A percentile compares a stretch with the other conserved stretches of the same genome.
phyloP scores from a whole-genome alignment of 2,888 invertebrate genomes.

The Helleia helle region DNA sequence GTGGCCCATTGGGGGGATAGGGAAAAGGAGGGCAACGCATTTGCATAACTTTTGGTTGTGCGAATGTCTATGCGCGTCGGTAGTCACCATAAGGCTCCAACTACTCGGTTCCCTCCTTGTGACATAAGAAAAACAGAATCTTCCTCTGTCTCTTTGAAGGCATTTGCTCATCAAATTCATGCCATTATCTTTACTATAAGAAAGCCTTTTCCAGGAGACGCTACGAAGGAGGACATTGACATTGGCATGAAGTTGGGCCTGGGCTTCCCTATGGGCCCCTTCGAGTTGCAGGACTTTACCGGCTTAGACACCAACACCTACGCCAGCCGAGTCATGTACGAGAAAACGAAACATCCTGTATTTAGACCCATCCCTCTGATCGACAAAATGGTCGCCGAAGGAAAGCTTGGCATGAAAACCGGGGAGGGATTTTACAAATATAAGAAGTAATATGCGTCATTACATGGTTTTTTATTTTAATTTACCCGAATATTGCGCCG shows the following conservation, averaged over 20 bases:
- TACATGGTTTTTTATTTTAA: too few species aligned
- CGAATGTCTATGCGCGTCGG: too few species aligned
- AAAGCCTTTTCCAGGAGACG: conserved; percentile 77
- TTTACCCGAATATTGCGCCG: too few species aligned
- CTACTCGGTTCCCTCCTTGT: too few species aligned
- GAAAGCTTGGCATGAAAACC: conserved; percentile 84
- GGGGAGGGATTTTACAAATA: conserved; percentile 92
- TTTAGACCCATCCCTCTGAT: conserved; percentile 74
- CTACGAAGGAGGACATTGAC: conserved; percentile 85
- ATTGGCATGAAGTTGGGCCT: conserved; percentile 94
- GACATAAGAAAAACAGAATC: too few species aligned
- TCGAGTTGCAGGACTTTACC: conserved; percentile 89
- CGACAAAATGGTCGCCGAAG: conserved; percentile 81
- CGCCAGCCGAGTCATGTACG: conserved; percentile 86
- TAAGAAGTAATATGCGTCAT: conserved; percentile 58
- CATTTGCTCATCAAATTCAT: too few species aligned
- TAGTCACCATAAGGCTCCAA: too few species aligned
- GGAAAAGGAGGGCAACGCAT: too few species aligned
- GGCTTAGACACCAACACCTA: conserved; percentile 87
- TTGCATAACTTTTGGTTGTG: too few species aligned
- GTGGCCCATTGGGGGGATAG: too few species aligned
- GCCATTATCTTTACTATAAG: too few species aligned
- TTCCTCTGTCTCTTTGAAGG: too few species aligned
- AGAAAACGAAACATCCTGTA: conserved; percentile 68
- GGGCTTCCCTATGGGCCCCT: conserved; percentile 92